Base-by-base conservation (phyloP, 1,140 invertebrate species). In the Hylyphantes graminicola region DNA sequence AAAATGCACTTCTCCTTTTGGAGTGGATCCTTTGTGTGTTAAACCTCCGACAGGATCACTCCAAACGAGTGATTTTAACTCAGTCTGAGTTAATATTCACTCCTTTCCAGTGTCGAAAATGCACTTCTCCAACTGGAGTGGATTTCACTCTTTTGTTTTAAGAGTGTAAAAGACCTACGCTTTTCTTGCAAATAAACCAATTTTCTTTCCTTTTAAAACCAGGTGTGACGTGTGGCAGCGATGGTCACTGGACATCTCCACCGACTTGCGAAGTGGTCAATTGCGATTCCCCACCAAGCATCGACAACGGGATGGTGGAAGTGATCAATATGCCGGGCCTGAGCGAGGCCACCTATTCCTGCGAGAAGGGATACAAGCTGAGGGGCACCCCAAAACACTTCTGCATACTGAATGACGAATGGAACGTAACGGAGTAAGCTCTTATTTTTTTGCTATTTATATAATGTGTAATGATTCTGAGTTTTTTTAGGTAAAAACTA, bases 141-240 rank as follows among this genome's bases (percentile, higher is more conserved):
- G n/a, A n/a, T n/a, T n/a, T n/a, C n/a, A n/a, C n/a, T n/a, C n/a
- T n/a, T n/a, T n/a, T n/a, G n/a, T n/a, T n/a, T n/a, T n/a, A n/a
- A n/a, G n/a, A n/a, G n/a, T n/a, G 35, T 35, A 35, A 35, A 35
- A 35, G 35, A 35, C 5, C 1, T 35, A 35, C 5, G 35, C 5
- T 35, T 35, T 5, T 35, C 35, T 35, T 35, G 35, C 35, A 35
- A 35, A 1, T 5, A 35, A 1, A 35, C 35, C 35, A 5, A 35
- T 35, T 35, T 35, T 35, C 35, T 5, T 35, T 35, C 35, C 35
- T 35, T 35, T 35, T 35, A 35, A 35, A 35, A 35, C 35, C 7
- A 98, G 96, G 96, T 93, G 92, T 77, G 94, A 94, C 19, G 21
- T 85, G 85, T 17, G 75, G 59, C 48, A 64, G 74, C 50, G 78